phyloP scores from a whole-genome alignment of 2,888 invertebrate genomes.

The Heteromyza rotundicornis region DNA sequence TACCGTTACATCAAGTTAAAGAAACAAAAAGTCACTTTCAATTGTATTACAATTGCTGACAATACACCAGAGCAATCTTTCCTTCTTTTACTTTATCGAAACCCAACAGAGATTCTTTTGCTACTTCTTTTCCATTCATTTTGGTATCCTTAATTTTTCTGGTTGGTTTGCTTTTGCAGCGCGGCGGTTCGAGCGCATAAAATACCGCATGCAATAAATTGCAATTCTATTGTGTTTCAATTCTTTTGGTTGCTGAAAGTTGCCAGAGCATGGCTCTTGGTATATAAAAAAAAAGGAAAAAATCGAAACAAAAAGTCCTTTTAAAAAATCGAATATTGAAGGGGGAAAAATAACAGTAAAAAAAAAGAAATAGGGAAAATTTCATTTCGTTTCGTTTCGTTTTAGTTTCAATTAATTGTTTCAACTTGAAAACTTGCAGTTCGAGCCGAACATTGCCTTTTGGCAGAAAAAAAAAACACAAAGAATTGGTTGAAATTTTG shows the following conservation, averaged over 20 bases:
- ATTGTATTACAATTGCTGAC: neutral
- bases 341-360: neutral
- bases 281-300: neutral
- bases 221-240: neutral
- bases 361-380: neutral
- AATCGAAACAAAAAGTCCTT: neutral
- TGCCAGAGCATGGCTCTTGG: neutral
- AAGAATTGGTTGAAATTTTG: neutral
- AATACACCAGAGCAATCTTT: too few relatives aligned
- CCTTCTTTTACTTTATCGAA: too few relatives aligned
- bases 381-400: neutral
- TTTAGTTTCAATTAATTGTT: conserved; percentile 6
- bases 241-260: neutral
- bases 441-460: too few relatives aligned
- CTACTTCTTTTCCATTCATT: too few relatives aligned
- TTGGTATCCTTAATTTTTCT: neutral
- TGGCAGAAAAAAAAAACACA: neutral
- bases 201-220: conserved; percentile 15
- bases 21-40: neutral
- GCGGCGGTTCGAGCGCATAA: conserved; percentile 1
- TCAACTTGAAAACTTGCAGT: neutral
- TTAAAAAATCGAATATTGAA: too few relatives aligned
- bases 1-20: too few relatives aligned
- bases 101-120: too few relatives aligned
- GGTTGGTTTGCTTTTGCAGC: neutral